Evolutionary conservation across 1,140 invertebrate species (phyloP).

Genomic region (Drosophila carrolli): DNA sequence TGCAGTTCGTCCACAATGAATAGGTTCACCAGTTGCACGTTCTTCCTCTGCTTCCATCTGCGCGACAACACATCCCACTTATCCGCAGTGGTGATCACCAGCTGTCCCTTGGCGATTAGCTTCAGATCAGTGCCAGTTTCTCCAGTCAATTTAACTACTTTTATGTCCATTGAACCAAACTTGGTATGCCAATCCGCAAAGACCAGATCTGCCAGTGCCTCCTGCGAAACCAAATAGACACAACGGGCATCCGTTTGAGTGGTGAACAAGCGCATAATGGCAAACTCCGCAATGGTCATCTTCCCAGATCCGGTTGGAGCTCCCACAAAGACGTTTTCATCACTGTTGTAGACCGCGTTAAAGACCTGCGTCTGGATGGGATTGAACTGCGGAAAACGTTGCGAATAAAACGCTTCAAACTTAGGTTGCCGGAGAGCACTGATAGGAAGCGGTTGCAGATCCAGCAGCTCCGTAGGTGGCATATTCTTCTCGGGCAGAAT

Average conservation of each 20-base stretch:
- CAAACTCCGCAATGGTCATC: conserved; percentile 98
- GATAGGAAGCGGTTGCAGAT: conserved; percentile 97
- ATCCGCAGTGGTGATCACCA: conserved; percentile 98
- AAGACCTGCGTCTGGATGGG: conserved; percentile 99
- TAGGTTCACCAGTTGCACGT: conserved; percentile 98
- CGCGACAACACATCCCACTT: conserved; percentile 99
- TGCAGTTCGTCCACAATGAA: conserved; percentile 99
- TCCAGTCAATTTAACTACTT: conserved; percentile 96
- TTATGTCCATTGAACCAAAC: conserved; percentile 89
- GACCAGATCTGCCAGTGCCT: conserved; percentile 95
- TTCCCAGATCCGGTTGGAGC: conserved; percentile 99
- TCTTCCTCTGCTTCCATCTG: conserved; percentile 99
- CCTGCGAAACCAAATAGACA: conserved; percentile 97
- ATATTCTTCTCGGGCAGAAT: conserved; percentile 99
- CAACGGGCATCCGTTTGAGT: conserved; percentile 90
- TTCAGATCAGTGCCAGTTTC: conserved; percentile 99
- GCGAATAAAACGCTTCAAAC: conserved; percentile 94
- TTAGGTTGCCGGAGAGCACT: conserved; percentile 93
- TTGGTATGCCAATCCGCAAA: conserved; percentile 96
- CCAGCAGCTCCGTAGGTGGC: conserved; percentile 98
- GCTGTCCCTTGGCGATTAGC: conserved; percentile 94
- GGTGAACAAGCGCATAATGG: conserved; percentile 94
- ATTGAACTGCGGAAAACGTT: conserved; percentile 97
- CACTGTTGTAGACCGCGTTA: conserved; percentile 98
- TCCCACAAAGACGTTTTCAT: conserved; percentile 99